Base-by-base conservation (phyloP, 37 sponge, comb jelly and placozoan species). In the Hormiphora californensis region DNA sequence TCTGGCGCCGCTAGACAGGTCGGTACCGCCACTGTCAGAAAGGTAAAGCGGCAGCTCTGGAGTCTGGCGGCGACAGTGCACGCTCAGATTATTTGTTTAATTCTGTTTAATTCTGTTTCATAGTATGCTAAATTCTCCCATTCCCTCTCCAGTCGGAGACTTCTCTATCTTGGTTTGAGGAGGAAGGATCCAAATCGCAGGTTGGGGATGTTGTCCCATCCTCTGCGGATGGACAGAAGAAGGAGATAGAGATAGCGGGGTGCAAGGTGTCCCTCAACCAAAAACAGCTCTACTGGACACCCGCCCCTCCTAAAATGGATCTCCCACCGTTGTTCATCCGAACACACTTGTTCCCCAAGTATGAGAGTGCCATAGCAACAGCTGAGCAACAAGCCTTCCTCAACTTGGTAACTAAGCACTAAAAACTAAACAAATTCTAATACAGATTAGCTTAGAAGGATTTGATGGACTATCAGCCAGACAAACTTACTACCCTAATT, bases 291-390 rank as follows among this genome's bases (percentile, higher is more conserved):
- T 63, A 90, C 40, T 94, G 94, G 94, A 54, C 46, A 0, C 95
- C 92, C 37, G 95, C 92, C 55, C 93, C 95, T 43, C 92, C 95
- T 22, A 94, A 94, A 62, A 91, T 94, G 46, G 87, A 90, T 31
- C 89, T 92, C 36, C 90, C 89, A 8, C 95, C 95, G 0, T 54
- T 62, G 31, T 90, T 89, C 36, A 59, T 94, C 62, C 61, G 86
- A 54, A 34, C 81, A 0, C 87, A 89, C 59, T 90, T 94, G 25
- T 91, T 92, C 67, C 92, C 95, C 5, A 31, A 90, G 27, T 92
- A 94, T 86, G 59, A 87, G 43, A 57, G 86, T 23, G 86, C 59
- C 43, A 38, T 73, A 73, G 81, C 81, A 11, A 73, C 27, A 43
- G 81, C 81, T 73, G 44, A 73, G 9, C 81, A 73, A 28, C 81